Evolutionary conservation across 2,888 invertebrate genomes (phyloP), one percentile per base, ranked within the genome.

Genomic region (Cenopis cana): DNA sequence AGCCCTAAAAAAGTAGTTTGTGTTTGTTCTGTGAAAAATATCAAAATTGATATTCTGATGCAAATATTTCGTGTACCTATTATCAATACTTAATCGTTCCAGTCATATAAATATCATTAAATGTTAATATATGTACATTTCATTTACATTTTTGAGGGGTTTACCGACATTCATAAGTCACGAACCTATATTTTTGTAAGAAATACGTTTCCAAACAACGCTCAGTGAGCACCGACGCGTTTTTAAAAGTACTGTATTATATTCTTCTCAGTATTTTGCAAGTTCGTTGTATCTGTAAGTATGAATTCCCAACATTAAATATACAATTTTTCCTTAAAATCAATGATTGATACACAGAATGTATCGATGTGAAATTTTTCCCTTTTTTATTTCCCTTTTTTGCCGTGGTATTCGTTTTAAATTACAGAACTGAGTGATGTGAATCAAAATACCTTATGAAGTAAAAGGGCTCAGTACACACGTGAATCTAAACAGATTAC

Each of bases 401-500:
- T 36, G n/a, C 20, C n/a, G n/a, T n/a, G n/a, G 12, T 36, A 38
- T 54, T 14, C 20, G 11, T 24, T 0, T n/a, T 11, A 64, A 38
- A 20, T 14, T n/a, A 11, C 11, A 10, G n/a, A 62, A 36, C 2
- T 50, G 12, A 14, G 33, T 33, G 9, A 20, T 36, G 46, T 46
- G 46, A 46, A 46, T 5, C 46, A 6, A 46, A 46, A n/a, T 0
- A 46, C n/a, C n/a, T n/a, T n/a, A 46, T 46, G 46, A 46, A 46
- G 52, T 38, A 54, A n/a, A 38, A 52, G 33, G 33, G 14, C 12
- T 52, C 50, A 14, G 20, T 65, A 9, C 41, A 24, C 46, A 5
- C 24, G 0, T 65, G 56, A 33, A 52, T 33, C 18, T 49, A 54
- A 59, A n/a, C 14, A 57, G 12, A 60, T 54, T 54, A 17, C n/a